These are phyloP conservation scores for Coendou prehensilis DNA, from an alignment of 2,797 vertebrate species.

Conservation along the genomic window DNA sequence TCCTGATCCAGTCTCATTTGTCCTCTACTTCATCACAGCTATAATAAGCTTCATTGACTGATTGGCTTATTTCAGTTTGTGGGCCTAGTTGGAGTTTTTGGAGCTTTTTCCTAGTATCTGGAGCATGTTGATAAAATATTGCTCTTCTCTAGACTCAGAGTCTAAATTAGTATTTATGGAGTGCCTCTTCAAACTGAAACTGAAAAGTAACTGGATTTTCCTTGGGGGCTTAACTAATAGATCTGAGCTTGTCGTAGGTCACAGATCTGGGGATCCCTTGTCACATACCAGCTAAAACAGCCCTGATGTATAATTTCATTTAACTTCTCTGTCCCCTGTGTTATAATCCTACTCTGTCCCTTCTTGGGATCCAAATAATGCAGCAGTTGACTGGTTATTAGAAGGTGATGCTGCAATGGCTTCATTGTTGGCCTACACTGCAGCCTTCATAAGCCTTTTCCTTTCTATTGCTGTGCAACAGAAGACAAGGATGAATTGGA, in stretches of 20 bases:
- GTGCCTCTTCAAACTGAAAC: neutral
- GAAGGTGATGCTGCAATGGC: neutral
- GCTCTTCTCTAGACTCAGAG: neutral
- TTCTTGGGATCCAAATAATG: neutral
- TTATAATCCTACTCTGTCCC: neutral
- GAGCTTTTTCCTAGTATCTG: neutral
- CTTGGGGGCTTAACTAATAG: neutral
- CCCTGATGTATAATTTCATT: neutral
- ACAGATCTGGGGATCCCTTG: neutral
- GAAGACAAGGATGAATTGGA: neutral
- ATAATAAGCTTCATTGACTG: neutral
- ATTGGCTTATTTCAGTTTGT: neutral
- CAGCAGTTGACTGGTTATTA: neutral
- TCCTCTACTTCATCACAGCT: neutral
- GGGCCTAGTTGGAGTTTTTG: neutral
- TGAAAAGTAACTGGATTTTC: neutral
- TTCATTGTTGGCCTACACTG: neutral
- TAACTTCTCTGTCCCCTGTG: neutral
- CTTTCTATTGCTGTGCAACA: neutral
- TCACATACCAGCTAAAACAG: neutral
- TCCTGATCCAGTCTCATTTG: neutral
- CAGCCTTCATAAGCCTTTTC: neutral
- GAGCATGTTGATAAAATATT: neutral
- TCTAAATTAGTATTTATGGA: neutral
- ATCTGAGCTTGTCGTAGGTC: neutral